A percentile compares a stretch with the other conserved stretches of the same genome.
Evolutionary conservation across 2,113 vertebrate genomes (phyloP).

Genomic region (Anhinga rufa): DNA sequence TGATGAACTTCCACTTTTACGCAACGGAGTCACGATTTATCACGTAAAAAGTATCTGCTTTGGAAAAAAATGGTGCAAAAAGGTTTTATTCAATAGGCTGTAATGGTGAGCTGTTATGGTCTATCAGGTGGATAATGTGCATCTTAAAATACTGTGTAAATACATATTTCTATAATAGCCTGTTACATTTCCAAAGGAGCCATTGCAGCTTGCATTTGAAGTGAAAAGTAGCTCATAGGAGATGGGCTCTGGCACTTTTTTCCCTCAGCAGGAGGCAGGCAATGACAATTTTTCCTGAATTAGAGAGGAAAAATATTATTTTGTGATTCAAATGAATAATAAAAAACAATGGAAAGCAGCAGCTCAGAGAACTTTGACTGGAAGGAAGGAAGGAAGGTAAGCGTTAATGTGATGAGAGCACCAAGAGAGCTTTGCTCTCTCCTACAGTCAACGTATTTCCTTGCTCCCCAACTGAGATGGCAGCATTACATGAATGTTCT

Average conservation of each 20-base stretch:
- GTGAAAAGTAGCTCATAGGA: slow-evolving; percentile 35
- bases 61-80: slow-evolving; percentile 27
- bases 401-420: background rate
- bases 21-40: background rate
- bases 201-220: slow-evolving; percentile 17
- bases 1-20: background rate
- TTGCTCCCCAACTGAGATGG: slow-evolving; percentile 17
- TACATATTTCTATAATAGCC: slow-evolving; percentile 64
- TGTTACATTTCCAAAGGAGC: slow-evolving; percentile 51
- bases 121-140: slow-evolving; percentile 55
- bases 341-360: slow-evolving; percentile 45
- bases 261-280: slow-evolving; percentile 51
- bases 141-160: slow-evolving; percentile 71
- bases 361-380: slow-evolving; percentile 23
- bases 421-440: background rate
- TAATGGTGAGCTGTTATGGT: slow-evolving; percentile 64
- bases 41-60: slow-evolving; percentile 15
- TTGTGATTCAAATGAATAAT: slow-evolving; percentile 50
- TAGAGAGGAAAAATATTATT: slow-evolving; percentile 47
- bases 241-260: slow-evolving; percentile 14
- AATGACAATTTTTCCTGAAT: slow-evolving; percentile 50
- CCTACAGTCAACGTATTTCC: background rate
- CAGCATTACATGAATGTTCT: slow-evolving; percentile 30
- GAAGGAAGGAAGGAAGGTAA: slow-evolving; percentile 7
- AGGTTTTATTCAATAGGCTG: slow-evolving; percentile 49